Percentiles rank a stretch among this genome's conserved stretches.
Evolutionary conservation across 2,888 invertebrate species (phyloP).

Genomic region (Acanthosepion pharaonis): DNA sequence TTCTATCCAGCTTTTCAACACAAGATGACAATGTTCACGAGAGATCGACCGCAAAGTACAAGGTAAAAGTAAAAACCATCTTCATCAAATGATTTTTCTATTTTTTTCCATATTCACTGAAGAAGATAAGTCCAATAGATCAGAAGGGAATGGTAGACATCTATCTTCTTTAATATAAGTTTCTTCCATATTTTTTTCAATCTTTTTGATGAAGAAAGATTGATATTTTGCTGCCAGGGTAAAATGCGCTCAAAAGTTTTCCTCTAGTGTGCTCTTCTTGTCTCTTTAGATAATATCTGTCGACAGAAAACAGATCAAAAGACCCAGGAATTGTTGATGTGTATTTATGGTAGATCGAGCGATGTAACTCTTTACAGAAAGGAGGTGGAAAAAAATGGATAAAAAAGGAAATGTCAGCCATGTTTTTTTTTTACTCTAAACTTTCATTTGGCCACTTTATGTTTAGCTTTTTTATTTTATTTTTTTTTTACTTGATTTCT

Average conservation of each 20-base stretch:
- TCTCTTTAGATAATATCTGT: constrained; percentile 10
- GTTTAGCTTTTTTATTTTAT: too few relatives aligned
- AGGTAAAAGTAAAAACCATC: background rate
- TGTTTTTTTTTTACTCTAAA: background rate
- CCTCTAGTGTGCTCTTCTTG: background rate
- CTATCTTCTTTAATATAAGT: background rate
- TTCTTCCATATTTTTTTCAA: background rate
- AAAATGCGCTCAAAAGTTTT: background rate
- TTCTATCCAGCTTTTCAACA: background rate
- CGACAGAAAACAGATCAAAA: background rate
- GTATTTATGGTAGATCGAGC: constrained; percentile 11
- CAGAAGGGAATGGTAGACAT: background rate
- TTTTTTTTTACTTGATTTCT: too few relatives aligned
- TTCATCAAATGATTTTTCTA: too few relatives aligned
- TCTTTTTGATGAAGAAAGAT: background rate
- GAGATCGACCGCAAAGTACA: background rate
- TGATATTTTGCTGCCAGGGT: background rate
- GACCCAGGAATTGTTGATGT: background rate
- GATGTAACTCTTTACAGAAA: constrained; percentile 10
- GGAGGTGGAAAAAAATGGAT: background rate
- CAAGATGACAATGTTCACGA: background rate
- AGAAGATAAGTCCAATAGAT: background rate
- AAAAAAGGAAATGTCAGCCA: background rate
- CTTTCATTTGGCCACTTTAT: too few relatives aligned
- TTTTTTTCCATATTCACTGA: background rate